phyloP scores from a whole-genome alignment of 2,888 invertebrate genomes.

The Chouioia cunea region DNA sequence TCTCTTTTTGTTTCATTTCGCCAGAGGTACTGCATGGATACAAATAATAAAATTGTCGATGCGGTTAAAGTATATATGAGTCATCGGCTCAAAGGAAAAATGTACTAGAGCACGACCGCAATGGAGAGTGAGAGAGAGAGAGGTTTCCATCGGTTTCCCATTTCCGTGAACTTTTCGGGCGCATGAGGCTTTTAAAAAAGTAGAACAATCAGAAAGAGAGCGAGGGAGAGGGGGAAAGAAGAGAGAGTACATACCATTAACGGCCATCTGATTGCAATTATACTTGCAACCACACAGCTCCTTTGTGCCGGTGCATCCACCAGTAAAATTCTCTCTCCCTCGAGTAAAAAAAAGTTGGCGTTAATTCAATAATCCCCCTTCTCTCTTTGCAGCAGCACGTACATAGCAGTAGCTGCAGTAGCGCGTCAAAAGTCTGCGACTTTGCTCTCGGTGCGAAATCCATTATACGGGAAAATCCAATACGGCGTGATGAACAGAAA shows the following conservation, averaged over 20 bases:
- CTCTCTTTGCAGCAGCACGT: neutral
- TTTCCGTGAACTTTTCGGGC: constrained; percentile 13
- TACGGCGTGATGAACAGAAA: neutral
- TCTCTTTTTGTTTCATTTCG: too few relatives aligned
- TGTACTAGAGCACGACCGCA: too few relatives aligned
- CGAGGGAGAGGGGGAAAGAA: neutral
- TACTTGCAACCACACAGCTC: constrained; percentile 4
- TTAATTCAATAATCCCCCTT: constrained; percentile 27
- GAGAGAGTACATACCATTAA: constrained; percentile 21
- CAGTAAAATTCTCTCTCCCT: constrained; percentile 15
- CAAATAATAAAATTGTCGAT: too few relatives aligned
- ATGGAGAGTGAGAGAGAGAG: too few relatives aligned
- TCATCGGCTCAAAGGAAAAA: too few relatives aligned
- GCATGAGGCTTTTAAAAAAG: constrained; percentile 26
- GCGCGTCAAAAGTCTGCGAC: constrained; percentile 20
- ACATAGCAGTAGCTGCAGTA: neutral
- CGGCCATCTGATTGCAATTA: constrained; percentile 35
- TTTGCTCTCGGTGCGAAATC: constrained; percentile 12
- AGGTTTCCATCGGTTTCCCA: constrained; percentile 11
- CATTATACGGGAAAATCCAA: constrained; percentile 20
- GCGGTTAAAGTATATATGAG: too few relatives aligned
- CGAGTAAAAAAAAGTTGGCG: constrained; percentile 21
- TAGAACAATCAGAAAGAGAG: constrained; percentile 3
- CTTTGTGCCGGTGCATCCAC: constrained; percentile 29
- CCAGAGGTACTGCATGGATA: too few relatives aligned